These are phyloP conservation scores for Synanthedon formicaeformis DNA, from an alignment of 2,888 invertebrate species.

Conservation along the genomic window DNA sequence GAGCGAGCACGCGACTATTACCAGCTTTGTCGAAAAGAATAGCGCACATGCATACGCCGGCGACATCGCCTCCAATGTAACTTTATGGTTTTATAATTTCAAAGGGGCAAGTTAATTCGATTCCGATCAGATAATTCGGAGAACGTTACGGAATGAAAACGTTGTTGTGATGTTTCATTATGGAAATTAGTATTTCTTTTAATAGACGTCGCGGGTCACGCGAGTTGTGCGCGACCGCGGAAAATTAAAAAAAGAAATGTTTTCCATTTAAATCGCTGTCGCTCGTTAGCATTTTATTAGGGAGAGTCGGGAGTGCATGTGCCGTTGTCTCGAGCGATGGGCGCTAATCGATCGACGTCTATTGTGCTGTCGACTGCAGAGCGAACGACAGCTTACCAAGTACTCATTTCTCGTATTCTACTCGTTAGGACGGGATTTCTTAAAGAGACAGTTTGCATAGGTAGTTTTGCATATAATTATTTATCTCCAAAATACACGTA, in stretches of 20 bases:
- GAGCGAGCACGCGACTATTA: conserved; percentile 62
- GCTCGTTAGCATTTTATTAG: conserved; percentile 40
- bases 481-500: too few species aligned
- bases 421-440: not conserved
- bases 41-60: conserved; percentile 53
- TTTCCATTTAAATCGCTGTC: conserved; percentile 27
- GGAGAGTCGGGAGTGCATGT: conserved; percentile 13
- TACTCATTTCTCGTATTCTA: conserved; percentile 19
- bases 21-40: conserved; percentile 56
- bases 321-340: conserved; percentile 18
- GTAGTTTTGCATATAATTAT: too few species aligned
- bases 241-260: conserved; percentile 42
- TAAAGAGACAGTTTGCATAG: not conserved
- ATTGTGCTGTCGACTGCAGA: conserved; percentile 30
- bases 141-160: conserved; percentile 32
- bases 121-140: conserved; percentile 56
- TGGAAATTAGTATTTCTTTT: conserved; percentile 66
- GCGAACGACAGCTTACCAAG: conserved; percentile 2
- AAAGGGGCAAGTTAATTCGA: conserved; percentile 58
- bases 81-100: conserved; percentile 65
- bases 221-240: conserved; percentile 24
- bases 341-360: conserved; percentile 52
- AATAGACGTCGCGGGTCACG: conserved; percentile 55
- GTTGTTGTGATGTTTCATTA: conserved; percentile 57
- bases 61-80: conserved; percentile 53